Base-by-base conservation (phyloP, 2,888 invertebrate species). In the Lasioglossum oenotherae region DNA sequence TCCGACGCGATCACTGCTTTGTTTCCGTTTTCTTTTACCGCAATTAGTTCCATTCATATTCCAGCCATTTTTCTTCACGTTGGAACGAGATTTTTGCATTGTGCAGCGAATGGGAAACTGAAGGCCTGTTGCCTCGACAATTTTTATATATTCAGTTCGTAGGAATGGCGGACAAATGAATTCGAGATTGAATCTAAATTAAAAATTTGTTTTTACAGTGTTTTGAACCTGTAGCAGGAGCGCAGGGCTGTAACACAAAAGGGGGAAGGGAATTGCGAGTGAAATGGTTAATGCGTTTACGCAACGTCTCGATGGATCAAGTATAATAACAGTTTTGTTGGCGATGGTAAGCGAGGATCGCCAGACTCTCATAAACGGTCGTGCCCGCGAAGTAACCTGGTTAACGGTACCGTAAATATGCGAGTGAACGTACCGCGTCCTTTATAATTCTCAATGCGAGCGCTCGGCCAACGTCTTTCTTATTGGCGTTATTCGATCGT, bases 391-490 rank as follows among this genome's bases (percentile, higher is more conserved):
- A 35, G 49, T 75, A 85, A 88, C 86, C 78, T 78, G 83, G 80
- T 87, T 86, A 87, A 86, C 86, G 86, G 86, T 86, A 87, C 73
- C 57, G 75, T 81, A 75, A 78, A 79, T 86, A 69, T 57, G 73
- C 86, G 74, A 86, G 86, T 74, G 82, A 85, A 82, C 77, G 87
- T 83, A 78, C 69, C 67, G 72, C 49, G 73, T 85, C 49, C 60
- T 86, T 82, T 80, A 77, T 76, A 80, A 44, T 83, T 78, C 87
- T 41, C 69, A 19, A 53, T 82, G 60, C 80, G 78, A 60, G 23
- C 46, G 4, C 69, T 23, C 23, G 19, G 38, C 23, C 38, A 8
- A 38, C 38, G 38, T 80, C 82, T 82, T 60, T 72, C 57, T 86
- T 82, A 76, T 78, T 5, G 60, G 77, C 76, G 27, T 67, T 38